phyloP scores from a whole-genome alignment of 2,113 vertebrate species.

The Macroglossus sobrinus region DNA sequence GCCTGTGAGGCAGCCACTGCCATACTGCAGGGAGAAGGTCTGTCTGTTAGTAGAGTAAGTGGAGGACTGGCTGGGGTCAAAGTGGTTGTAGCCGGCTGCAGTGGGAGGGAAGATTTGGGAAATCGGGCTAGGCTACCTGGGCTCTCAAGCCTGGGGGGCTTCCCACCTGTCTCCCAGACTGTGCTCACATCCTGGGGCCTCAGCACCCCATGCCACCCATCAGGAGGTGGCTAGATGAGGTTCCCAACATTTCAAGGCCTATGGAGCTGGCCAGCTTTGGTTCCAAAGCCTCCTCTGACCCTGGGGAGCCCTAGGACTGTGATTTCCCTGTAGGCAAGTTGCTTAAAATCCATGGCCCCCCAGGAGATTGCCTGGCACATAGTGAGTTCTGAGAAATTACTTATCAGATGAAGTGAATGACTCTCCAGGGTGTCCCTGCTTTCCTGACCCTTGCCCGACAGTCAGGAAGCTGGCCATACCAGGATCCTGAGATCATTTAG shows the following conservation, averaged over 20 bases:
- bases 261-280: background rate
- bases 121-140: too few species aligned
- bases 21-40: constrained; percentile 76
- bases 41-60: constrained; percentile 60
- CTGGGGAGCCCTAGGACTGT: background rate
- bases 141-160: background rate
- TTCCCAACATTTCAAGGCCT: background rate
- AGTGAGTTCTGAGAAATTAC: background rate
- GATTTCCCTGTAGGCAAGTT: background rate
- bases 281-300: background rate
- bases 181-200: background rate
- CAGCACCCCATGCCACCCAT: too few species aligned
- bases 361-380: background rate
- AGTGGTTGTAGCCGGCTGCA: constrained; percentile 76
- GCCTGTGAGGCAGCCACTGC: constrained; percentile 75
- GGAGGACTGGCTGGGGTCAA: constrained; percentile 74
- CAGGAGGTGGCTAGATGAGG: background rate
- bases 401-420: background rate
- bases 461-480: background rate
- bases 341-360: background rate
- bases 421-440: background rate
- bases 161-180: background rate
- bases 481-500: background rate
- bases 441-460: background rate
- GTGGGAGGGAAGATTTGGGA: background rate